phyloP scores from a whole-genome alignment of 2,797 vertebrate genomes.

The Lateolabrax maculatus region DNA sequence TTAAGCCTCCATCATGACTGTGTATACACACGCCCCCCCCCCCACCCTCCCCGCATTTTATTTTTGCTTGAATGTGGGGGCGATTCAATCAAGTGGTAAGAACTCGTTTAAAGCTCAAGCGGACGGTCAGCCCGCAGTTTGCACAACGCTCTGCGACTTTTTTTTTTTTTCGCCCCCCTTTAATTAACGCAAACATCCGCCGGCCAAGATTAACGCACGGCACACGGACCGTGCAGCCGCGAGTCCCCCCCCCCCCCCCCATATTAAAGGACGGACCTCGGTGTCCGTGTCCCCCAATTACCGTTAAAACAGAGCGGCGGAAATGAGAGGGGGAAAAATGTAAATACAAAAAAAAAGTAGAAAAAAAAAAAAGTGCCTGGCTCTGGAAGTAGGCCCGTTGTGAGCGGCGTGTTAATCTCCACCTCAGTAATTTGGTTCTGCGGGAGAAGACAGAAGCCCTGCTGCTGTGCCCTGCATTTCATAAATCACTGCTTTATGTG shows the following conservation, averaged over 20 bases:
- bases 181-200: constrained; percentile 46
- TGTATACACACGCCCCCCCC: constrained; percentile 47
- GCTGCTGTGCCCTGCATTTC: constrained; percentile 98
- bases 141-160: constrained; percentile 50
- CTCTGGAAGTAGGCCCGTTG: constrained; percentile 95
- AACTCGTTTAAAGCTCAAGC: constrained; percentile 69
- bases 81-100: constrained; percentile 74
- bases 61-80: constrained; percentile 71
- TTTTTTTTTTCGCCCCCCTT: no score
- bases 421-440: constrained; percentile 99
- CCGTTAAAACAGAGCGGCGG: constrained; percentile 85
- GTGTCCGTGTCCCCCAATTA: constrained; percentile 79
- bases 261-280: constrained; percentile 51
- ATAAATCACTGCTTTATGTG: constrained; percentile 99
- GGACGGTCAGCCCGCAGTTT: constrained; percentile 42
- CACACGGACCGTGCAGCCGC: constrained; percentile 24
- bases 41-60: constrained; percentile 61
- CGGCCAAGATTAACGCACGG: constrained; percentile 39
- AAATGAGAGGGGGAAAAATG: constrained; percentile 95
- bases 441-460: constrained; percentile 99
- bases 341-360: no score
- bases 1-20: constrained; percentile 74
- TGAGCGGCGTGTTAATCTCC: constrained; percentile 98
- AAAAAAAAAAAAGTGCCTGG: constrained; percentile 92
- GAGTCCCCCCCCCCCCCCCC: no score